Percentiles rank a stretch among this genome's conserved stretches.
Evolutionary conservation across 2,113 vertebrate genomes (phyloP).

Genomic region (Odontesthes bonariensis): DNA sequence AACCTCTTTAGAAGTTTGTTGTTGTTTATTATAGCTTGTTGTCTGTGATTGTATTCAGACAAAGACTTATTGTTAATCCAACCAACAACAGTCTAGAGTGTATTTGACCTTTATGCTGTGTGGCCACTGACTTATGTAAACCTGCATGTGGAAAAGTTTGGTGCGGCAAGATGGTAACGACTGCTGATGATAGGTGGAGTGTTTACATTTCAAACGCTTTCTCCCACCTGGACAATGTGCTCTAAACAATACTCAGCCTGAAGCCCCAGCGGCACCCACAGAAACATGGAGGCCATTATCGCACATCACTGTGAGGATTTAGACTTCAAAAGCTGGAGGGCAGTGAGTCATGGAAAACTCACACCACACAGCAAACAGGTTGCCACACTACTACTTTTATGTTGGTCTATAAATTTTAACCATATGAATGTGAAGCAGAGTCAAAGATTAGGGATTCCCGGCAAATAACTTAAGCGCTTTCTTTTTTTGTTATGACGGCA

Average conservation of each 20-base stretch:
- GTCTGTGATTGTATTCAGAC: conserved; percentile 1
- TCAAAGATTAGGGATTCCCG: background rate
- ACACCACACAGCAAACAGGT: conserved; percentile 59
- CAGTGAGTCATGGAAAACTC: conserved; percentile 72
- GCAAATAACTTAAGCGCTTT: background rate
- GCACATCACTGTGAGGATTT: conserved; percentile 63
- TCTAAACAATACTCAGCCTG: conserved; percentile 61
- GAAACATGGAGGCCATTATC: conserved; percentile 70
- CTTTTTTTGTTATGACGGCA: background rate
- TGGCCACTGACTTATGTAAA: conserved; percentile 24
- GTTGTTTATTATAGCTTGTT: background rate
- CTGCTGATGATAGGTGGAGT: conserved; percentile 35
- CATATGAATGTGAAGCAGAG: conserved; percentile 13
- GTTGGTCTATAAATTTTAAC: conserved; percentile 55
- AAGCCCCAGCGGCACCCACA: conserved; percentile 61
- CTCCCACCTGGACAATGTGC: conserved; percentile 54
- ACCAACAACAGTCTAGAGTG: conserved; percentile 1
- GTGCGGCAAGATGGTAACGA: conserved; percentile 23
- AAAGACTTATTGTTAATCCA: conserved; percentile 8
- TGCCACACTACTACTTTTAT: conserved; percentile 58
- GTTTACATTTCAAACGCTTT: conserved; percentile 55
- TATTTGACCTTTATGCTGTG: background rate
- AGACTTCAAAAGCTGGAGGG: conserved; percentile 66
- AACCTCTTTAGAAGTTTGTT: conserved; percentile 6
- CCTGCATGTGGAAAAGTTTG: conserved; percentile 36